Conservation (phyloP, 1,140 invertebrate genomes). For the Rhagoletis zephyria region DNA sequence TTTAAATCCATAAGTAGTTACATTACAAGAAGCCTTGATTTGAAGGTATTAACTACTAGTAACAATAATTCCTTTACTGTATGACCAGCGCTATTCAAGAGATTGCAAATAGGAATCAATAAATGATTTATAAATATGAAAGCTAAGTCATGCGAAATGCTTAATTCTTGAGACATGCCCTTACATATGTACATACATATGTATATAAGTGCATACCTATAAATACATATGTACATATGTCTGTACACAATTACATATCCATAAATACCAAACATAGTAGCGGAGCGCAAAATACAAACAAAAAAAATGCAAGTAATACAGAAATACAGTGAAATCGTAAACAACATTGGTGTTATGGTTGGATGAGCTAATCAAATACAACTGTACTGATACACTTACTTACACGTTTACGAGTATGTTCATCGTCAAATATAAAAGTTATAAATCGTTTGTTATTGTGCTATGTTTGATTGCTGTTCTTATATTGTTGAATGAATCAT, state of each 20-base stretch:
- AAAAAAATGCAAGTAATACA: conserved; percentile 22
- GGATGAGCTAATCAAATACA: conserved; percentile 42
- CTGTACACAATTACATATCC: background rate
- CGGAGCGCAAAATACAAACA: background rate
- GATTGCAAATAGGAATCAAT: background rate
- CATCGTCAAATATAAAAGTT: background rate
- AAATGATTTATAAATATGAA: too few relatives aligned
- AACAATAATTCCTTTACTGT: too few relatives aligned
- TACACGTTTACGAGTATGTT: background rate
- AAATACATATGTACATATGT: background rate
- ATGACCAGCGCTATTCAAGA: background rate
- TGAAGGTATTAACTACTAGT: too few relatives aligned
- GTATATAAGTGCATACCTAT: background rate
- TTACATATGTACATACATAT: background rate
- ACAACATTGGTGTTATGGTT: conserved; percentile 21
- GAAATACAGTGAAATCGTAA: conserved; percentile 14
- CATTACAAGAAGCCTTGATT: too few relatives aligned
- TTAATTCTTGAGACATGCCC: background rate
- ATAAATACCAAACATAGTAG: background rate
- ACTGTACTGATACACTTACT: background rate
- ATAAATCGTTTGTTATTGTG: conserved; percentile 28
- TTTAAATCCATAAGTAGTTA: too few relatives aligned
- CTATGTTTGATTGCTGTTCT: background rate
- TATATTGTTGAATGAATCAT: background rate
- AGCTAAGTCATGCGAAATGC: conserved; percentile 23